Conservation (phyloP, 2,797 vertebrate genomes). For the Gastrophryne carolinensis region DNA sequence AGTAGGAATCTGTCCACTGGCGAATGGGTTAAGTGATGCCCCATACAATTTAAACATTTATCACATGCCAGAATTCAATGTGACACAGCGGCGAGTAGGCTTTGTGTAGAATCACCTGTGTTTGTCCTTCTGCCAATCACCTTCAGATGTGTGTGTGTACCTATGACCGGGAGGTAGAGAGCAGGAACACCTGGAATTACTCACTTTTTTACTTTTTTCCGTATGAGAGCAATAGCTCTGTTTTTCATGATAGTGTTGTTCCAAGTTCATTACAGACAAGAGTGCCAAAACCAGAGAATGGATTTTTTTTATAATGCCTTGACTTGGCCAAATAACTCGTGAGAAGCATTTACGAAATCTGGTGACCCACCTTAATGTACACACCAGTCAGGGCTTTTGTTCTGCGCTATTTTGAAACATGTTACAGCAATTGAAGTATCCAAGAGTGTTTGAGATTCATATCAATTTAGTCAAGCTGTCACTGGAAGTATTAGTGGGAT, state of each 20-base stretch:
- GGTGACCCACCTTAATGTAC: conserved; percentile 35
- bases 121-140: conserved; percentile 46
- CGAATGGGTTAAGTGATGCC: background rate
- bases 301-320: background rate
- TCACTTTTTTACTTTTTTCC: background rate
- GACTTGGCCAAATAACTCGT: background rate
- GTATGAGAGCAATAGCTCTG: background rate
- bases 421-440: conserved; percentile 1
- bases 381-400: conserved; percentile 17
- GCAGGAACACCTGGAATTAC: conserved; percentile 38
- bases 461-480: conserved; percentile 30
- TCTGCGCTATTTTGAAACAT: conserved; percentile 14
- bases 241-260: conserved; percentile 11
- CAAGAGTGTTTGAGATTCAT: background rate
- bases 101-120: conserved; percentile 43
- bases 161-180: conserved; percentile 14
- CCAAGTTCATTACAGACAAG: conserved; percentile 8
- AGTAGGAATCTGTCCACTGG: background rate
- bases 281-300: conserved; percentile 6
- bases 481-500: conserved; percentile 1
- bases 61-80: conserved; percentile 11
- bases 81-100: conserved; percentile 13
- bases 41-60: conserved; percentile 15
- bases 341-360: background rate
- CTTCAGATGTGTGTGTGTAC: conserved; percentile 4